These are phyloP conservation scores for Heloderma charlesbogerti DNA, from an alignment of 2,113 vertebrate species.

Conservation along the genomic window DNA sequence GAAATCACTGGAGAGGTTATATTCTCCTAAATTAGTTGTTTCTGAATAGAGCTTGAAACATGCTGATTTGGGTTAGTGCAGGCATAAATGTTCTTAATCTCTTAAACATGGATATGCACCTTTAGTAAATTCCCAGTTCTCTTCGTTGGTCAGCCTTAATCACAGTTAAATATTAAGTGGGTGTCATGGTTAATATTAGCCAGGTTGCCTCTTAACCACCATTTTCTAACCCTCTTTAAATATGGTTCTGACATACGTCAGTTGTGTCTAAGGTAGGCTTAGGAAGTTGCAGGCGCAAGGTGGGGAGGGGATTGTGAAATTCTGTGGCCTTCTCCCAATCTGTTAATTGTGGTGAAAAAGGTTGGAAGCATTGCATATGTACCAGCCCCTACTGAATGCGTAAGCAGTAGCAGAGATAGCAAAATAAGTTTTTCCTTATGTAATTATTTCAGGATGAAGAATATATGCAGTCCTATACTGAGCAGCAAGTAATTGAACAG, in stretches of 20 bases:
- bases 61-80: neutral
- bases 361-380: neutral
- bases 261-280: neutral
- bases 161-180: neutral
- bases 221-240: neutral
- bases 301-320: too few relatives aligned
- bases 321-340: too few relatives aligned
- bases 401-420: neutral
- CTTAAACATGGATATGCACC: neutral
- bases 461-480: constrained; percentile 81
- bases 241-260: neutral
- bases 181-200: neutral
- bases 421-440: neutral
- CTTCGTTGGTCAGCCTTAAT: neutral
- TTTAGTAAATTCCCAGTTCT: neutral
- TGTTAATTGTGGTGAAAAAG: neutral
- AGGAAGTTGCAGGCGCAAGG: neutral
- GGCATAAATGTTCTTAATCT: neutral
- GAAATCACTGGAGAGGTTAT: neutral
- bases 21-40: neutral
- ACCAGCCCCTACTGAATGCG: neutral
- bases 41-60: neutral
- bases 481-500: constrained; percentile 71
- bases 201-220: neutral
- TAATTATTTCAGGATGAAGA: constrained; percentile 83